Evolutionary conservation across 1,140 invertebrate species (phyloP).

Genomic region (Drosophila kepulauana): DNA sequence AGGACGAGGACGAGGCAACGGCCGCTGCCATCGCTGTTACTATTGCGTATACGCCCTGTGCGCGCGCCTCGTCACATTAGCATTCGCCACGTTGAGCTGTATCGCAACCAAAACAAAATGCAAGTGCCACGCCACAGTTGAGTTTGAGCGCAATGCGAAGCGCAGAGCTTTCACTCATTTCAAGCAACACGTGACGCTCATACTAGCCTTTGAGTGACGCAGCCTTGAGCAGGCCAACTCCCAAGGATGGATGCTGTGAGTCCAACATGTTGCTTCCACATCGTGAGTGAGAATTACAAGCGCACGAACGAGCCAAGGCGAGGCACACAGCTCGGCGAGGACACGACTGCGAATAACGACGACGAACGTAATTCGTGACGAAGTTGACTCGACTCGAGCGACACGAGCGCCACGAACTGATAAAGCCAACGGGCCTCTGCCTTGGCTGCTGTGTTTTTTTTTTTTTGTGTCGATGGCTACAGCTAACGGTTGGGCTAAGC

Average conservation of each 20-base stretch:
- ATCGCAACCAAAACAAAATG: slow-evolving; percentile 60
- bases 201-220: slow-evolving; percentile 29
- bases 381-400: slow-evolving; percentile 2
- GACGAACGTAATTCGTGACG: not conserved
- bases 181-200: slow-evolving; percentile 72
- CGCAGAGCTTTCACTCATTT: slow-evolving; percentile 34
- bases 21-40: slow-evolving; percentile 26
- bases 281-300: slow-evolving; percentile 5
- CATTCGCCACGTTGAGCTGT: slow-evolving; percentile 12
- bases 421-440: slow-evolving; percentile 51
- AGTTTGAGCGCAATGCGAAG: not conserved
- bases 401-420: slow-evolving; percentile 50
- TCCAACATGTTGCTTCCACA: slow-evolving; percentile 55
- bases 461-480: slow-evolving; percentile 12
- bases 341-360: slow-evolving; percentile 5
- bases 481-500: slow-evolving; percentile 33
- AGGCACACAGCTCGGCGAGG: slow-evolving; percentile 12
- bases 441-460: not conserved
- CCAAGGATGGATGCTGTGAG: slow-evolving; percentile 59
- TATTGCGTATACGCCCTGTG: slow-evolving; percentile 32
- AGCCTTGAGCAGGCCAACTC: slow-evolving; percentile 54
- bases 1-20: not conserved
- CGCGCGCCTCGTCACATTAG: slow-evolving; percentile 36
- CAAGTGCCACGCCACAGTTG: slow-evolving; percentile 35
- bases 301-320: slow-evolving; percentile 3